phyloP scores from a whole-genome alignment of 2,113 vertebrate species.

The Ameiurus melas region DNA sequence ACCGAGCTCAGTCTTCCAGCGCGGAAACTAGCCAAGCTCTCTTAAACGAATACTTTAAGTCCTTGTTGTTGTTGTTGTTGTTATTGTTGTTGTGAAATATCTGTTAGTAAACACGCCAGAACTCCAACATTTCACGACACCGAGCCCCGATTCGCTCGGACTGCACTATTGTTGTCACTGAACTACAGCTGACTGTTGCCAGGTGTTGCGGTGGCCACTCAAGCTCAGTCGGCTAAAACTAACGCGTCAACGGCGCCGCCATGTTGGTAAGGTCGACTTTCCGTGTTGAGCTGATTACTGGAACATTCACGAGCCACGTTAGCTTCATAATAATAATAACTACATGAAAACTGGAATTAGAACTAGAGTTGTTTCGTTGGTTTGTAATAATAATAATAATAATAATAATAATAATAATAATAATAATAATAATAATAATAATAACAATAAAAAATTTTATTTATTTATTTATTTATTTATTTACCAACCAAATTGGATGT shows the following conservation, averaged over 20 bases:
- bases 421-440: no score
- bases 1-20: background rate
- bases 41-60: background rate
- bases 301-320: background rate
- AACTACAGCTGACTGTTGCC: background rate
- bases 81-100: background rate
- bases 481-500: background rate
- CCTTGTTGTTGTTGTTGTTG: background rate
- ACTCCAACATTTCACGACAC: background rate
- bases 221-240: background rate
- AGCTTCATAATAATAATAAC: no score
- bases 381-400: no score
- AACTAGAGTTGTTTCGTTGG: background rate
- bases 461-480: no score
- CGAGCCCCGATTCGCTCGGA: background rate
- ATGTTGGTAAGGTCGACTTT: background rate
- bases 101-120: background rate
- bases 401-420: no score
- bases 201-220: background rate
- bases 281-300: background rate
- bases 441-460: no score
- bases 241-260: background rate
- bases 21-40: no score
- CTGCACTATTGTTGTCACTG: constrained; percentile 28
- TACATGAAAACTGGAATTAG: background rate